Evolutionary conservation across 2,113 vertebrate genomes (phyloP), one percentile per base, ranked within the genome.

Genomic region (Sinocyclocheilus rhinocerous): DNA sequence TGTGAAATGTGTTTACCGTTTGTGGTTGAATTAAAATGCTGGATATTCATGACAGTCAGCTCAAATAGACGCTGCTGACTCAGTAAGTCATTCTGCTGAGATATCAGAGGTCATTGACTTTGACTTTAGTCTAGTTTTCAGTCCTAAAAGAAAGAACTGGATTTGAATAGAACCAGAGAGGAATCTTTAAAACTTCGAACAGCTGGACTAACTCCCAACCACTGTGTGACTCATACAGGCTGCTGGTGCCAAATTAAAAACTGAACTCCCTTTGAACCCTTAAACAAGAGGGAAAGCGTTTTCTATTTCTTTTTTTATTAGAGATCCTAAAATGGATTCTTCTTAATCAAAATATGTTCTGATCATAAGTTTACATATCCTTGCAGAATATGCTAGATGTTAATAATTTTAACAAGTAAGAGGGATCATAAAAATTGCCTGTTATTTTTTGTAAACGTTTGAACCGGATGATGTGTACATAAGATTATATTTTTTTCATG

Each of bases 21-120:
- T 39, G 26, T 52, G 48, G 67, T 5, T 83, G 65, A 83, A 83
- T 72, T 73, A 57, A 73, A 83, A 57, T 57, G 48, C 18, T 73
- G 69, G 81, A 83, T 83, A n/a, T 59, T 55, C 26, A 36, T 57
- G 67, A 70, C 65, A 20, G 42, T 70, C 63, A 65, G 45, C 63
- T 50, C 26, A 82, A 29, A 69, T n/a, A 22, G 18, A 52, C 6
- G 48, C 77, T 59, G 81, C 69, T 73, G 81, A 83, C 18, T 72
- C 77, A 12, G 10, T 36, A 4, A 24, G 48, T 83, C 29, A 36
- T 83, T 83, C 67, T 83, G 67, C 67, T 83, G 50, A 83, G 42
- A 83, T 33, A 55, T 57, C 50, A 36, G 18, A 55, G 81, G 67
- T 83, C 50, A 59, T 50, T 59, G 50, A 11, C 48, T 83, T 55